Evolutionary conservation across 2,888 invertebrate genomes (phyloP).

Genomic region (Drosophila emarginata): DNA sequence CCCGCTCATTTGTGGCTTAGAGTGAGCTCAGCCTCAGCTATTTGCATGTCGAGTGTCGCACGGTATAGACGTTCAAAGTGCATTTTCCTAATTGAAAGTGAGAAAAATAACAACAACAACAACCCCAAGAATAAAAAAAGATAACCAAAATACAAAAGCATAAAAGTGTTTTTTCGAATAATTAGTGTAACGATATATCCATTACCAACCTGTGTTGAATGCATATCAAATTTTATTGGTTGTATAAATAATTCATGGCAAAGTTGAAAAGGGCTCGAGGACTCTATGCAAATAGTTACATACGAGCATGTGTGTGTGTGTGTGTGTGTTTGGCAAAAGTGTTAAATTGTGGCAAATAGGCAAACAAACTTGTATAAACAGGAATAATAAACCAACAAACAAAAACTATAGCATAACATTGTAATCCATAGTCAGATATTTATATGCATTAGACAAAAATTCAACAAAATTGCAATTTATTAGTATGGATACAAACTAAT

Average conservation of each 20-base stretch:
- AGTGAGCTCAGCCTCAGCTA: constrained; percentile 47
- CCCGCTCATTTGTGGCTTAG: constrained; percentile 33
- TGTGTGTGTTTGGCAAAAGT: constrained; percentile 47
- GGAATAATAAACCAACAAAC: constrained; percentile 28
- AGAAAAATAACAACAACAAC: neutral
- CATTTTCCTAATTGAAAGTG: constrained; percentile 6
- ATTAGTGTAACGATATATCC: constrained; percentile 27
- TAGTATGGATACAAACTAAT: constrained; percentile 10
- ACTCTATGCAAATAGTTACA: constrained; percentile 34
- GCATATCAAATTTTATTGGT: constrained; percentile 32
- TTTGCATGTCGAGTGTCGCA: constrained; percentile 63
- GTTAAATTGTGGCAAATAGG: constrained; percentile 49
- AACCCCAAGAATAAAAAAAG: constrained; percentile 1
- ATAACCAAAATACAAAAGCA: constrained; percentile 13
- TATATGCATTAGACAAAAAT: constrained; percentile 25
- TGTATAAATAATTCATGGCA: constrained; percentile 43
- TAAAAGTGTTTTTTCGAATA: constrained; percentile 22
- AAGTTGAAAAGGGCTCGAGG: constrained; percentile 13
- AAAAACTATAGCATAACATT: constrained; percentile 25
- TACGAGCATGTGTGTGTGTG: constrained; percentile 26
- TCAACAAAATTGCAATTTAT: constrained; percentile 41
- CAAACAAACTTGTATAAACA: constrained; percentile 3
- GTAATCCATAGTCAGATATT: constrained; percentile 8
- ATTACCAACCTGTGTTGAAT: constrained; percentile 17
- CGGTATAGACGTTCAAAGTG: constrained; percentile 55